Conservation (phyloP, 2,888 invertebrate genomes). For the Pyrrhia umbra region DNA sequence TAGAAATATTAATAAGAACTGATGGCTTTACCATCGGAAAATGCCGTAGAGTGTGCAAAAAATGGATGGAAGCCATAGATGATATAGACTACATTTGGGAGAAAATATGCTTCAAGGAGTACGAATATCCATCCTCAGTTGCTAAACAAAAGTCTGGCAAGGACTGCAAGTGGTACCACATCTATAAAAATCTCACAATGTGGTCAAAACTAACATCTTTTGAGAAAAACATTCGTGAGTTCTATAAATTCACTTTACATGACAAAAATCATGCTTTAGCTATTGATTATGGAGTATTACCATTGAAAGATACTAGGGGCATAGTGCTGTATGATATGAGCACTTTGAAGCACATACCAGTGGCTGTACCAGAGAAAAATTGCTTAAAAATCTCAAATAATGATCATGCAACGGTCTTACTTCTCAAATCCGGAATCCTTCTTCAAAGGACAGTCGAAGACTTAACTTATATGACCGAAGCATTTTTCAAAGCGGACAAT, state of each 20-base stretch:
- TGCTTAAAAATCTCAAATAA: constrained; percentile 79
- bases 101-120: constrained; percentile 74
- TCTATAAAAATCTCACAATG: constrained; percentile 78
- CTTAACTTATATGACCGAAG: constrained; percentile 68
- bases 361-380: constrained; percentile 74
- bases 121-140: constrained; percentile 73
- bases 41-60: constrained; percentile 78
- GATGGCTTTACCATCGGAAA: constrained; percentile 76
- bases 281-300: constrained; percentile 76
- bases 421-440: constrained; percentile 74
- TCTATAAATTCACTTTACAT: constrained; percentile 77
- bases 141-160: constrained; percentile 78
- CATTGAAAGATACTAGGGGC: constrained; percentile 77
- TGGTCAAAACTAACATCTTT: constrained; percentile 73
- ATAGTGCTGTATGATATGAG: constrained; percentile 77
- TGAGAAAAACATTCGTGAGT: constrained; percentile 71
- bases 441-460: constrained; percentile 75
- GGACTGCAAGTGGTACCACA: constrained; percentile 77
- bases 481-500: constrained; percentile 77
- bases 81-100: constrained; percentile 77
- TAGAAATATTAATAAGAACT: constrained; percentile 75
- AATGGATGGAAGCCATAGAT: constrained; percentile 78
- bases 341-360: constrained; percentile 78
- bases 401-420: constrained; percentile 72
- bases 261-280: constrained; percentile 76